phyloP scores from a whole-genome alignment of 2,113 vertebrate species.

The Alouatta palliata region DNA sequence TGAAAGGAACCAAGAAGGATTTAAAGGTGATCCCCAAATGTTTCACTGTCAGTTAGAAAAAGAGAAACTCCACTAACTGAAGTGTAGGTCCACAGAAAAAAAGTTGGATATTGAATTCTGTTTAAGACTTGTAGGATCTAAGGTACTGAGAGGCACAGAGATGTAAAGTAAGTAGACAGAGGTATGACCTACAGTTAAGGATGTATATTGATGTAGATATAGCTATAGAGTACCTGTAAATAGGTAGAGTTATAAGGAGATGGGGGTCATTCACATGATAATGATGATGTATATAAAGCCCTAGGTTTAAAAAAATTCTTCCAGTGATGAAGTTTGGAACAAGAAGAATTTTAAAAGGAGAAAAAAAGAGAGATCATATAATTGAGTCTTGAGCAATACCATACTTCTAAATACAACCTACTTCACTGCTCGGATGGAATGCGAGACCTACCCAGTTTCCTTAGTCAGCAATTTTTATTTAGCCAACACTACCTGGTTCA shows the following conservation, averaged over 20 bases:
- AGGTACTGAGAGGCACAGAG: not conserved
- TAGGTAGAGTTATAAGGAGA: not conserved
- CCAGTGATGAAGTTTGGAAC: not conserved
- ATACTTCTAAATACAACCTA: not conserved
- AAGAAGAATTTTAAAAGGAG: not conserved
- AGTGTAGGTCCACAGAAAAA: not conserved
- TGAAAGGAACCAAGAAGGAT: not conserved
- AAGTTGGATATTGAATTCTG: not conserved
- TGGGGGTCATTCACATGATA: not conserved
- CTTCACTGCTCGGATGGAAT: not conserved
- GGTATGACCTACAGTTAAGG: not conserved
- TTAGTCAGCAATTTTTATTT: slow-evolving; percentile 11
- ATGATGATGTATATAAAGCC: not conserved
- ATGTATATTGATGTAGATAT: not conserved
- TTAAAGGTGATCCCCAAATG: slow-evolving; percentile 1
- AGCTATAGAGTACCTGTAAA: not conserved
- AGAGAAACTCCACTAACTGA: not conserved
- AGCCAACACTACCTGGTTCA: not conserved
- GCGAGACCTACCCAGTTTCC: not conserved
- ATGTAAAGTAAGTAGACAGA: not conserved
- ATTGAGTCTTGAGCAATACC: not conserved
- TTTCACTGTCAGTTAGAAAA: not conserved
- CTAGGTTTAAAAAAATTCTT: not conserved
- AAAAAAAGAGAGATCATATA: not conserved
- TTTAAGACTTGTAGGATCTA: not conserved